A percentile compares a stretch with the other conserved stretches of the same genome.
Conservation (phyloP, 2,797 vertebrate genomes). For the Todus mexicanus region DNA sequence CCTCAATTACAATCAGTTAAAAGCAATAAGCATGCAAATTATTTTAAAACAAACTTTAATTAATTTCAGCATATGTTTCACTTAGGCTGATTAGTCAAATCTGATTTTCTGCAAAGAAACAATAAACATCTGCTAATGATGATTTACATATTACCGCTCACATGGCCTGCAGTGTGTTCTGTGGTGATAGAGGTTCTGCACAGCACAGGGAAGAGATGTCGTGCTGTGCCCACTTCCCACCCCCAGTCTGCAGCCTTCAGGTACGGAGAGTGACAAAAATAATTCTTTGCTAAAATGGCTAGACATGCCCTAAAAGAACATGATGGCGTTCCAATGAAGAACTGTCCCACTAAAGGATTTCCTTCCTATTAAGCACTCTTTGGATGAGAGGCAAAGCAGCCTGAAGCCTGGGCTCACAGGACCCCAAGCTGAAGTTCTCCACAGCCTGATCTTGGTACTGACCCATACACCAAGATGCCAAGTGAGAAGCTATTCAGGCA, state of each 20-base stretch:
- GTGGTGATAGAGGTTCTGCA: not conserved
- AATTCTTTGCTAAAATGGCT: not conserved
- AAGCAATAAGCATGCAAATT: slow-evolving; percentile 64
- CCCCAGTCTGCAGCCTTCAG: not conserved
- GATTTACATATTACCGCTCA: slow-evolving; percentile 57
- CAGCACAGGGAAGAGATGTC: not conserved
- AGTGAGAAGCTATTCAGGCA: not conserved
- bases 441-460: not conserved
- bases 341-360: not conserved
- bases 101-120: slow-evolving; percentile 67
- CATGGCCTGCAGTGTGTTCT: slow-evolving; percentile 20
- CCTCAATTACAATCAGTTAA: slow-evolving; percentile 58
- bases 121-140: slow-evolving; percentile 69
- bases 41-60: slow-evolving; percentile 71
- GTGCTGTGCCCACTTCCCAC: not conserved
- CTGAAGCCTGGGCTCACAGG: not conserved
- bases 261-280: not conserved
- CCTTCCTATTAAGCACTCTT: not conserved
- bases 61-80: slow-evolving; percentile 72
- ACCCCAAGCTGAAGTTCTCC: not conserved
- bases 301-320: not conserved
- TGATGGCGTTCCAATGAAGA: not conserved
- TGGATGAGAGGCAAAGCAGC: not conserved
- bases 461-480: not conserved
- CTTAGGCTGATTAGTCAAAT: slow-evolving; percentile 66